These are phyloP conservation scores for Pterophyllum scalare DNA, from an alignment of 2,113 vertebrate genomes.

Conservation along the genomic window DNA sequence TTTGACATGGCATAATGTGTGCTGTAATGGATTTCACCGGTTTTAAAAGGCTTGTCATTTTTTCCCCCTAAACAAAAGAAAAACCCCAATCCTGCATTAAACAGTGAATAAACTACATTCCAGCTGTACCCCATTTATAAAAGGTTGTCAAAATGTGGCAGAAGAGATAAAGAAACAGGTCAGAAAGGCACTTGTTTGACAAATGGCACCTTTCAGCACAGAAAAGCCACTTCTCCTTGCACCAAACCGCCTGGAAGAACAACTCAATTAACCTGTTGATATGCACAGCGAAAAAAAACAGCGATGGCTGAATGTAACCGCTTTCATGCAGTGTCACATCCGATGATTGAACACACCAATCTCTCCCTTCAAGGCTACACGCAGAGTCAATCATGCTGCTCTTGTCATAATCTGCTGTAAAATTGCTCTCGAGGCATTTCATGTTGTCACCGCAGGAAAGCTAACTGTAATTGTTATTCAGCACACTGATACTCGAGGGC, in stretches of 20 bases:
- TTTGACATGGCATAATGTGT: background rate
- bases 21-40: background rate
- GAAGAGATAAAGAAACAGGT: background rate
- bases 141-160: background rate
- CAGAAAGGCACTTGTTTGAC: constrained; percentile 21
- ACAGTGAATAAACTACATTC: background rate
- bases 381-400: constrained; percentile 42
- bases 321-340: constrained; percentile 51
- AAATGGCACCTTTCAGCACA: constrained; percentile 26
- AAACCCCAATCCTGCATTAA: background rate
- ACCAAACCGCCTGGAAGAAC: background rate
- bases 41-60: background rate
- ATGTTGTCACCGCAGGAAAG: constrained; percentile 35
- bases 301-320: background rate
- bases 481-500: background rate
- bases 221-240: background rate
- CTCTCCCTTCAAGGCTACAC: constrained; percentile 38
- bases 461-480: constrained; percentile 29
- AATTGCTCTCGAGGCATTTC: constrained; percentile 52
- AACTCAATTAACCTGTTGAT: constrained; percentile 53
- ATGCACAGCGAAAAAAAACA: constrained; percentile 14
- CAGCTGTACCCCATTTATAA: background rate
- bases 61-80: background rate
- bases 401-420: constrained; percentile 52
- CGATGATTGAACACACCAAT: constrained; percentile 57